Base-by-base conservation (phyloP, 2,888 invertebrate genomes). In the Itoplectis maculator region DNA sequence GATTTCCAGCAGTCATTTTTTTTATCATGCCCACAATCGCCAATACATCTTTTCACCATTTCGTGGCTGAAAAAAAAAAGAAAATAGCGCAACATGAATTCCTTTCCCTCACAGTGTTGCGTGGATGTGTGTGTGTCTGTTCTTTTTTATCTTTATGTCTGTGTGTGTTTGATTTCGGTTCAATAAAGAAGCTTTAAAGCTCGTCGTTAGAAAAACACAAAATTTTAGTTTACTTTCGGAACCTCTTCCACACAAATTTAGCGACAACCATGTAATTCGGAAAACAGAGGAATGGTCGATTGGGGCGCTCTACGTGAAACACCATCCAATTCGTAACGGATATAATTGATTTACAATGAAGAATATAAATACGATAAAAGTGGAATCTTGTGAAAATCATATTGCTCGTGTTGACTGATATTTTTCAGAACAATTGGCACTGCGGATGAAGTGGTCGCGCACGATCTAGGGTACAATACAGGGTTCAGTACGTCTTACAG, bases 401-500 rank as follows among this genome's bases (percentile, higher is more conserved):
- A 80, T 86, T 88, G 72, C 82, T 86, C 86, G 86, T 86, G 82
- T 76, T 88, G 86, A 87, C 84, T 88, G 84, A 89, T 89, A 86
- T 86, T 90, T 81, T 90, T 89, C 89, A 89, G 90, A 90, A 76
- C 86, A 85, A 88, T 89, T 87, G 88, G 86, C 85, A 88, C 87
- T 85, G 85, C 89, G 83, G 88, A 88, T 86, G 87, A 88, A 84
- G 79, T 87, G 86, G 87, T 85, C 84, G 81, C 86, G 84, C 86
- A 86, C 83, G 87, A 87, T 79, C 81, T 87, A 86, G 68, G 40
- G 74, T 79, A 79, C 79, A 68, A 68, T 69, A 73, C 78, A 35
- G 68, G 40, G 74, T 79, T 74, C 79, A 68, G 73, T 69, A 73
- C 78, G 35, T 83, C 83, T 78, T 89, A 87, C 87, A 86, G 84